Percentiles rank a stretch among this genome's conserved stretches.
These are phyloP conservation scores for Eublepharis macularius DNA, from an alignment of 2,113 vertebrate species.

Conservation along the genomic window DNA sequence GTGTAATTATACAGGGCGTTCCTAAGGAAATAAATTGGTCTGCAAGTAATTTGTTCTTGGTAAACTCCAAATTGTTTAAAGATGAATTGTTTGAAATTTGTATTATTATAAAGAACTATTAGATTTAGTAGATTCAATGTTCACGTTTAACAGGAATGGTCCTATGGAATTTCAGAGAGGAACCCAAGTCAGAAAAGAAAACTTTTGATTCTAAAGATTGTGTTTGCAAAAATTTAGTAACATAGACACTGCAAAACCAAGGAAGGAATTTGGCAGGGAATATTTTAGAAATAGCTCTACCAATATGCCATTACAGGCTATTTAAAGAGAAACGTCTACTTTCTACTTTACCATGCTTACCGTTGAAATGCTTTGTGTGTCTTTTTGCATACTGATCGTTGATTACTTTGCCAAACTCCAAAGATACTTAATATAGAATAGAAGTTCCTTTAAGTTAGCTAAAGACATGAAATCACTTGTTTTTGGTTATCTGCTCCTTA, in stretches of 20 bases:
- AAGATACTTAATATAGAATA: neutral
- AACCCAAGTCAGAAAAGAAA: too few relatives aligned
- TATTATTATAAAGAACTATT: neutral
- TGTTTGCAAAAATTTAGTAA: too few relatives aligned
- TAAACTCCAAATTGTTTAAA: neutral
- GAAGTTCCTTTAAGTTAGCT: slow-evolving; percentile 4
- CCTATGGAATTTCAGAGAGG: too few relatives aligned
- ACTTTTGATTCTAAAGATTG: too few relatives aligned
- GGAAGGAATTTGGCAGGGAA: too few relatives aligned
- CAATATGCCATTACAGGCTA: too few relatives aligned
- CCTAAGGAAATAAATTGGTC: neutral
- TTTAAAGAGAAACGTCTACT: neutral
- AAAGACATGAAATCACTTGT: slow-evolving; percentile 13
- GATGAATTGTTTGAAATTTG: neutral
- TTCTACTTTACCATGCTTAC: neutral
- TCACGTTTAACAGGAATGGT: too few relatives aligned
- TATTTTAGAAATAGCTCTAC: neutral
- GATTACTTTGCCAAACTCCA: neutral
- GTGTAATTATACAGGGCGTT: neutral
- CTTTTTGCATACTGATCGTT: neutral
- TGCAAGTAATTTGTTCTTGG: neutral
- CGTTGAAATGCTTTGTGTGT: neutral
- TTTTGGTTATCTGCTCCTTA: neutral
- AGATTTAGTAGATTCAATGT: neutral
- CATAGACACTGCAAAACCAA: too few relatives aligned